Percentiles rank a stretch among this genome's conserved stretches.
phyloP scores from a whole-genome alignment of 2,888 invertebrate species.

The Drosophila austrosaltans region DNA sequence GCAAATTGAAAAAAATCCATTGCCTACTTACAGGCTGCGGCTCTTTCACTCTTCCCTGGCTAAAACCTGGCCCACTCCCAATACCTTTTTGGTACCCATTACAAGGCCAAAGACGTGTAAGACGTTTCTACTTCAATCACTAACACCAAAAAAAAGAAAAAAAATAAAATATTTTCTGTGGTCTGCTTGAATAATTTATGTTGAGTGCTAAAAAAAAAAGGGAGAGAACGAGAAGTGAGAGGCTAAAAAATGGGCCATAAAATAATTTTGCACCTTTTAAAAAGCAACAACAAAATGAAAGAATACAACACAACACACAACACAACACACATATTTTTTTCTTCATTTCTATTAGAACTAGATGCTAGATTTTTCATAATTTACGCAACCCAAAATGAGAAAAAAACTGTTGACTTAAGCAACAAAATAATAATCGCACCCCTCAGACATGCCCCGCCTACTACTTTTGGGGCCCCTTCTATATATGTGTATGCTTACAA shows the following conservation, averaged over 20 bases:
- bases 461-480: neutral
- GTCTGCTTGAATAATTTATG: constrained; percentile 9
- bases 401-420: constrained; percentile 37
- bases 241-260: constrained; percentile 1
- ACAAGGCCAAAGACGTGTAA: constrained; percentile 22
- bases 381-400: neutral
- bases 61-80: too few species aligned
- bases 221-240: neutral
- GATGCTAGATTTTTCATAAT: neutral
- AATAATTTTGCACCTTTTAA: constrained; percentile 7
- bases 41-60: neutral
- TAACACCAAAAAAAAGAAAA: constrained; percentile 1
- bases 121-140: constrained; percentile 14
- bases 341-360: neutral
- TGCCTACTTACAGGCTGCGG: constrained; percentile 58
- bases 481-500: constrained; percentile 44
- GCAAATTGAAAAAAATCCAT: constrained; percentile 72
- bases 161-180: neutral
- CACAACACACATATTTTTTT: neutral
- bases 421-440: constrained; percentile 55
- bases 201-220: neutral
- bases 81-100: constrained; percentile 12
- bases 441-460: constrained; percentile 16
- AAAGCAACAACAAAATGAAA: too few species aligned
- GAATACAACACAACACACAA: too few species aligned